A percentile compares a stretch with the other conserved stretches of the same genome.
phyloP scores from a whole-genome alignment of 2,797 vertebrate species.

The Menidia menidia region DNA sequence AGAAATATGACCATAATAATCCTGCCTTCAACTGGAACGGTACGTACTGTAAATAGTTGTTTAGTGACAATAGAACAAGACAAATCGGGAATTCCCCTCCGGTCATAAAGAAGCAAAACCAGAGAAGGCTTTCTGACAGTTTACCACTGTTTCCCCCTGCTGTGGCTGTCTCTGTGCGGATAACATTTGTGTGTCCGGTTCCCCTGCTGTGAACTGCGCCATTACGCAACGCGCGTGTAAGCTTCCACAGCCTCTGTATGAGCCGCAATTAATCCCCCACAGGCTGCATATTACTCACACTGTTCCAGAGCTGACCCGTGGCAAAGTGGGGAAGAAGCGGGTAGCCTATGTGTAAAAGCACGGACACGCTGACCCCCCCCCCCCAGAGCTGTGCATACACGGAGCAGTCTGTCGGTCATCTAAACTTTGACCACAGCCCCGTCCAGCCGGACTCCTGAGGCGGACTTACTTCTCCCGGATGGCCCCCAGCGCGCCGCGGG shows the following conservation, averaged over 20 bases:
- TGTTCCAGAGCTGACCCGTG: background rate
- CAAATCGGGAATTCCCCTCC: background rate
- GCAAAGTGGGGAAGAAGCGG: slow-evolving; percentile 17
- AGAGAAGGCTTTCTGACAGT: slow-evolving; percentile 23
- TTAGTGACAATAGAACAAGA: background rate
- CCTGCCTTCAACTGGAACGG: too few species aligned
- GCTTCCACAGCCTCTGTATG: slow-evolving; percentile 12
- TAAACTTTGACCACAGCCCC: slow-evolving; percentile 38
- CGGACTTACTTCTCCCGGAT: slow-evolving; percentile 90
- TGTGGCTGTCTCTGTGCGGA: background rate
- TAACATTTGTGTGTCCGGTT: background rate
- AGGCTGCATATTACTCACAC: slow-evolving; percentile 10
- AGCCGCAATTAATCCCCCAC: slow-evolving; percentile 36
- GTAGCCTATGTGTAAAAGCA: slow-evolving; percentile 5
- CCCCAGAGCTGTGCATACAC: background rate
- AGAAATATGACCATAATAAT: background rate
- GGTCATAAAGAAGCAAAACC: slow-evolving; percentile 17
- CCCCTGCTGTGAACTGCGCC: slow-evolving; percentile 13
- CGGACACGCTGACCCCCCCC: slow-evolving; percentile 2
- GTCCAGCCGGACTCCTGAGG: background rate
- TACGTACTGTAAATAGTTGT: too few species aligned
- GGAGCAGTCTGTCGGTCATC: background rate
- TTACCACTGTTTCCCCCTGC: background rate
- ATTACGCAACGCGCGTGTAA: slow-evolving; percentile 59
- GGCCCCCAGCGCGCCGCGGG: slow-evolving; percentile 77